Evolutionary conservation across 2,113 vertebrate genomes (phyloP), one percentile per base, ranked within the genome.

Genomic region (Pseudopipra pipra): DNA sequence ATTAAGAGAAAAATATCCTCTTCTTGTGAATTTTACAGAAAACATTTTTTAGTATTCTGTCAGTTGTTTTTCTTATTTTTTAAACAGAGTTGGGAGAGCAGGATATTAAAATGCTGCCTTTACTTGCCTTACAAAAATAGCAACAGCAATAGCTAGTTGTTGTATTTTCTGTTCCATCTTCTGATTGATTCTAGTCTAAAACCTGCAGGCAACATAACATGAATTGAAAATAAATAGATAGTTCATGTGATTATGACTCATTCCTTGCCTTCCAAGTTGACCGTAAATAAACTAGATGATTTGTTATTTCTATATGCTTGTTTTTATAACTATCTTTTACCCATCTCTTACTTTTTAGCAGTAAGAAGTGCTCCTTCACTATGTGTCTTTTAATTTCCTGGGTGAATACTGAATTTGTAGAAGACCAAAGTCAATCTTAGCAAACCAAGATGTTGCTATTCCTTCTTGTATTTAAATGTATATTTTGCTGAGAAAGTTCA

Each of bases 21-120:
- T 62, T 94, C 35, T 78, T 90, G 39, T 93, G 66, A 87, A 76
- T 94, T 93, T 84, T 68, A 59, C 28, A 70, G 44, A 73, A 89
- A 89, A 65, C 8, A 10, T 90, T 93, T 92, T 93, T 94, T 94
- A 10, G 46, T 18, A 17, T 89, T 94, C 66, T 85, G 33, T 55
- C 15, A 15, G 44, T 72, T 43, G 24, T 44, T 74, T 90, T 83
- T 84, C 24, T 56, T 87, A 33, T 67, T 84, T 86, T 89, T 90
- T 73, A 46, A 85, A 58, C 23, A 68, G 54, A 4, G 58, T 91
- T 85, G 41, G 21, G 58, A 79, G 37, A 72, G 74, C 49, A 93
- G 74, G 85, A 66, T 92, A 85, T 82, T 95, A 87, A 93, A 95
- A 81, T 81, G 39, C 49, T 62, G 56, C 71, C 28, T 61, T 87